phyloP scores from a whole-genome alignment of 1,140 invertebrate genomes.

The roundworm (Caenorhabditis elegans) region DNA sequence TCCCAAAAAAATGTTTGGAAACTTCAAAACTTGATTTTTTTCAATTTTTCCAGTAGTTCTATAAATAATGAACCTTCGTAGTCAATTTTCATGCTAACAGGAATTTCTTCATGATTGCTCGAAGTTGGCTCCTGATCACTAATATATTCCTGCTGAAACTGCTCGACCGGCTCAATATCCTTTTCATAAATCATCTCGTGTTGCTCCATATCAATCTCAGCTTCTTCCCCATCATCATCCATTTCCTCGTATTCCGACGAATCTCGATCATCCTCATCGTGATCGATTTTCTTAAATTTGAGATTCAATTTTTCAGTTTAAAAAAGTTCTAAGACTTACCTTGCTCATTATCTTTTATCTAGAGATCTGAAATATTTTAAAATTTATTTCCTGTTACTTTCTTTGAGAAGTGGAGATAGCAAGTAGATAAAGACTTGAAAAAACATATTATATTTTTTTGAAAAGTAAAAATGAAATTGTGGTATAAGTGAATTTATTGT shows the following conservation, averaged over 20 bases:
- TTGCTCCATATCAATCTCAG: background rate
- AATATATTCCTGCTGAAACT: background rate
- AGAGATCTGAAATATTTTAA: too few species aligned
- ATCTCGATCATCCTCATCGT: background rate
- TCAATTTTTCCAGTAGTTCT: too few species aligned
- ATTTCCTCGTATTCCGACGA: background rate
- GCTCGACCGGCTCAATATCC: background rate
- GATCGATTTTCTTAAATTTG: background rate
- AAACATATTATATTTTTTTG: too few species aligned
- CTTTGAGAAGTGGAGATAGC: too few species aligned
- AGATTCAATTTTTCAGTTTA: background rate
- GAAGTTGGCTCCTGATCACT: background rate
- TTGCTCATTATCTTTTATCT: background rate
- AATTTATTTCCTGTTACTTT: too few species aligned
- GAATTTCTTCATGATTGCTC: background rate
- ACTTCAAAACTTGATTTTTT: too few species aligned
- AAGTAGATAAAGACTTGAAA: too few species aligned
- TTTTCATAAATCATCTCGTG: background rate
- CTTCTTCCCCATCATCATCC: background rate
- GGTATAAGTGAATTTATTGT: too few species aligned
- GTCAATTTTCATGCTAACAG: background rate
- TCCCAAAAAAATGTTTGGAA: too few species aligned
- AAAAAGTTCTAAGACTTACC: background rate
- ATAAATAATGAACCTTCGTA: too few species aligned
- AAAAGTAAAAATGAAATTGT: too few species aligned